Percentiles rank a stretch among this genome's conserved stretches.
phyloP scores from a whole-genome alignment of 2,797 vertebrate species.

The Chelonia mydas region DNA sequence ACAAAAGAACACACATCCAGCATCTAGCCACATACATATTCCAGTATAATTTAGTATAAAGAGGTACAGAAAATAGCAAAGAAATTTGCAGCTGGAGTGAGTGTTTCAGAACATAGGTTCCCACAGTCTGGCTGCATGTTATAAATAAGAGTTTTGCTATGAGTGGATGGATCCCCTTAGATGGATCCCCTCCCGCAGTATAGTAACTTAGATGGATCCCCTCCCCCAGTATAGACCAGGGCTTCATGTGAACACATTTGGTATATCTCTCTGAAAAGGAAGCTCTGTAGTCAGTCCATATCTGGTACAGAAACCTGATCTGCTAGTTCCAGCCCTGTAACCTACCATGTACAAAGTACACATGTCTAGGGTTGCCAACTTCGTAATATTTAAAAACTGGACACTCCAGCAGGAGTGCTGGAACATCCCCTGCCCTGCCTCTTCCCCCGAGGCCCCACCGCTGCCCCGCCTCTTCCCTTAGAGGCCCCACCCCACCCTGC shows the following conservation, averaged over 20 bases:
- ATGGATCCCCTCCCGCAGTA: too few species aligned
- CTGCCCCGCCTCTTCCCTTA: too few species aligned
- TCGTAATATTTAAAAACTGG: too few species aligned
- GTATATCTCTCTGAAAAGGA: not conserved
- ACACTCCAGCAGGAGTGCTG: too few species aligned
- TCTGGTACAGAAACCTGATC: not conserved
- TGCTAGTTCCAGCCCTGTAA: not conserved
- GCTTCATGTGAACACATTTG: not conserved
- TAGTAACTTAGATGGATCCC: too few species aligned
- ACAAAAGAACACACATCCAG: not conserved
- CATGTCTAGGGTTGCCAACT: not conserved
- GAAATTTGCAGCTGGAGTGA: not conserved
- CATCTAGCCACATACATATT: not conserved
- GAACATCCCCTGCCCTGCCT: too few species aligned
- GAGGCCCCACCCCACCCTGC: too few species aligned
- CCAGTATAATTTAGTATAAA: slow-evolving; percentile 8
- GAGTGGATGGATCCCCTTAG: not conserved
- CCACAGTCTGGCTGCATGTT: not conserved
- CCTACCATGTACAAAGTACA: not conserved
- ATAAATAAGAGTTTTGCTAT: not conserved
- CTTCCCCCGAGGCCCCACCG: too few species aligned
- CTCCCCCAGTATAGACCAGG: too few species aligned
- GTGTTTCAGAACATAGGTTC: not conserved
- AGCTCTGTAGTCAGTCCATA: not conserved
- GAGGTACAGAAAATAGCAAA: not conserved